Base-by-base conservation (phyloP, 2,888 invertebrate genomes). In the Diarsia rubi region DNA sequence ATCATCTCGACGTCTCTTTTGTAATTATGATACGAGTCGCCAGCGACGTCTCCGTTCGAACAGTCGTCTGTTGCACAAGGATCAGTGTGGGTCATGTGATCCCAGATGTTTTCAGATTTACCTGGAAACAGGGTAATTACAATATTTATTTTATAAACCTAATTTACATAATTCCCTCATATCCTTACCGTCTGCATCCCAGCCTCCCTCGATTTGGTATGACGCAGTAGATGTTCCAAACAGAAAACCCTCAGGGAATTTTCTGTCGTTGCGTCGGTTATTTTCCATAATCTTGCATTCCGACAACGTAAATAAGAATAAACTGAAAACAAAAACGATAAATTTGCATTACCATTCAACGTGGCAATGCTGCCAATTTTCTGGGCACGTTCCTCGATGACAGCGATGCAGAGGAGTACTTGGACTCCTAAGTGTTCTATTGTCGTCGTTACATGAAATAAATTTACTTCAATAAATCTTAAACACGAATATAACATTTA, bases 91-190 rank as follows among this genome's bases (percentile, higher is more conserved):
- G 97, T 96, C 84, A 97, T 90, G 72, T 91, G 94, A 90, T 98
- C 98, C 98, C 97, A 98, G 78, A 97, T 97, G 74, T 95, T 97
- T 92, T 96, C 95, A 1, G 96, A 92, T 90, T 97, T 97, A 31
- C 97, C 97, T 95, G 76, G 24, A 90, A 87, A 47, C 24, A 57
- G 37, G 27, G n/a, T 60, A 60, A 27, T 27, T 27, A 24, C 57
- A 16, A 16, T 16, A 42, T 4, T 27, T 45, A 21, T 45, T 37
- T 37, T 31, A 14, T 24, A 11, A 59, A 42, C 37, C 59, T 45
- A 27, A 37, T 19, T 9, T 16, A 45, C 42, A 16, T n/a, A 37
- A 37, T 37, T n/a, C n/a, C 44, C 11, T 65, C 16, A 19, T n/a
- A 44, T 60, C n/a, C 72, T 27, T 86, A 91, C 91, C 91, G 79